These are phyloP conservation scores for Podarcis raffonei DNA, from an alignment of 2,113 vertebrate genomes.

Conservation along the genomic window DNA sequence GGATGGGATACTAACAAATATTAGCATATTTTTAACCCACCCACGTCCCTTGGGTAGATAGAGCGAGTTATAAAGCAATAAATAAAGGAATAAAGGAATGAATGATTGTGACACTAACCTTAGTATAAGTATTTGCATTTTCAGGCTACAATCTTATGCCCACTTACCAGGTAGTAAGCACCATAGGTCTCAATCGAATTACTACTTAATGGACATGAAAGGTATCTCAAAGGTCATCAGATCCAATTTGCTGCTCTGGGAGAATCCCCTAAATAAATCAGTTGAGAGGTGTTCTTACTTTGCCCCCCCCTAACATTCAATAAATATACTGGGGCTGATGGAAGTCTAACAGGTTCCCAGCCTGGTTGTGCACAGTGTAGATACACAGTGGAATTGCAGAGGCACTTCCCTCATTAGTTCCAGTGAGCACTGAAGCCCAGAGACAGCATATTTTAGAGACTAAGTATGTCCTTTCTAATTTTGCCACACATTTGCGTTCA, in stretches of 20 bases:
- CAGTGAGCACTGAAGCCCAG: background rate
- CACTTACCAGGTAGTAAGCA: too few relatives aligned
- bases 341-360: background rate
- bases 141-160: too few relatives aligned
- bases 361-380: background rate
- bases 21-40: background rate
- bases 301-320: too few relatives aligned
- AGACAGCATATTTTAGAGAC: background rate
- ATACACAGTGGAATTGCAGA: background rate
- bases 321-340: background rate
- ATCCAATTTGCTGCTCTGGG: too few relatives aligned
- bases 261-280: too few relatives aligned
- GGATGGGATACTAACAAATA: background rate
- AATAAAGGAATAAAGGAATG: background rate
- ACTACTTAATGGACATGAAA: background rate
- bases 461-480: background rate
- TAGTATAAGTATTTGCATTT: background rate
- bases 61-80: background rate
- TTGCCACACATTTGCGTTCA: background rate
- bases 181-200: too few relatives aligned
- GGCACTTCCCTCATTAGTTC: background rate
- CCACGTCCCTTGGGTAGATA: background rate
- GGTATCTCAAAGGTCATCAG: background rate
- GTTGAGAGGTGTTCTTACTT: too few relatives aligned
- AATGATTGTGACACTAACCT: background rate